These are phyloP conservation scores for Myiagra hebetior DNA, from an alignment of 2,113 vertebrate species.

Conservation along the genomic window DNA sequence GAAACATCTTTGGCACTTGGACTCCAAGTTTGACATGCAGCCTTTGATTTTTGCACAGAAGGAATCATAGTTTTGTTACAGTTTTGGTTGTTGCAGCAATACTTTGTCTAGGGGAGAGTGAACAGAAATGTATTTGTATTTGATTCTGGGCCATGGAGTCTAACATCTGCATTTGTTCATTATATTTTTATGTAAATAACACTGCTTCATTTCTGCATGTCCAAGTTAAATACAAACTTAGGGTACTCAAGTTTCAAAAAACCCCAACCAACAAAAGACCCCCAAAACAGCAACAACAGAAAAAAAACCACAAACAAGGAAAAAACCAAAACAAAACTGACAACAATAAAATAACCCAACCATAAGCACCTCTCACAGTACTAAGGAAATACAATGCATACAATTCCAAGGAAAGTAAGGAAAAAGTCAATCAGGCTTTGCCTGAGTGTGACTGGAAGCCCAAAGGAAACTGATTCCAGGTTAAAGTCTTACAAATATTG, in stretches of 20 bases:
- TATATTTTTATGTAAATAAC: not conserved
- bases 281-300: not conserved
- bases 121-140: not conserved
- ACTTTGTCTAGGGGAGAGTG: not conserved
- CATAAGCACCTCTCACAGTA: not conserved
- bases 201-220: not conserved
- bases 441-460: not conserved
- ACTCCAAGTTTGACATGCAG: not conserved
- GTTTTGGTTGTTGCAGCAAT: not conserved
- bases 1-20: not conserved
- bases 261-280: not conserved
- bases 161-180: not conserved
- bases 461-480: not conserved
- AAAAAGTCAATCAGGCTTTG: not conserved
- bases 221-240: not conserved
- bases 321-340: not conserved
- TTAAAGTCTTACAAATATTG: not conserved
- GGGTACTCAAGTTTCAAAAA: not conserved
- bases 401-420: not conserved
- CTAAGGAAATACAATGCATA: not conserved
- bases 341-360: not conserved
- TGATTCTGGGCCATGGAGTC: not conserved
- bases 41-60: not conserved
- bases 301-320: fast-evolving
- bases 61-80: not conserved